Evolutionary conservation across 2,113 vertebrate species (phyloP).

Genomic region (Psilopogon haemacephalus): DNA sequence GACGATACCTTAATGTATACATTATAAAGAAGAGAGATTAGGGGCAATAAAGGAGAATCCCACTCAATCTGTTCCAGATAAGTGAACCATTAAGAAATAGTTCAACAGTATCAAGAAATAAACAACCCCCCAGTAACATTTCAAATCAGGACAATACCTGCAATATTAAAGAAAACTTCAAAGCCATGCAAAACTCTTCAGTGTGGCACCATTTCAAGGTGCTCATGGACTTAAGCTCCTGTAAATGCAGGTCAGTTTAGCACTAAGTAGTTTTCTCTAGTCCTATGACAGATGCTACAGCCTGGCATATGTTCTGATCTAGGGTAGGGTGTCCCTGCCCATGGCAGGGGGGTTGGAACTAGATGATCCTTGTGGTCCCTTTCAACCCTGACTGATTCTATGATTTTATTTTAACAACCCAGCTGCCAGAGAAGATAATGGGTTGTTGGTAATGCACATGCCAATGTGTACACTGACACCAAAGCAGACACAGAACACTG

Average conservation of each 20-base stretch:
- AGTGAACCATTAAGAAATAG: not conserved
- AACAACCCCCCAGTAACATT: not conserved
- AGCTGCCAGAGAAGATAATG: not conserved
- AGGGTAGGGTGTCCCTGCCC: too few relatives aligned
- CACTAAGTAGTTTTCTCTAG: not conserved
- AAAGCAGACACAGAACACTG: not conserved
- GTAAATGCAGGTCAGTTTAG: not conserved
- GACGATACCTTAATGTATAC: not conserved
- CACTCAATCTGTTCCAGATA: not conserved
- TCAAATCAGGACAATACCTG: not conserved
- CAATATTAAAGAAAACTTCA: not conserved
- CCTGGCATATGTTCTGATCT: not conserved
- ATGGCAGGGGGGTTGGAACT: too few relatives aligned
- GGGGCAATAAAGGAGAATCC: not conserved
- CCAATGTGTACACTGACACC: not conserved
- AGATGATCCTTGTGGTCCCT: too few relatives aligned
- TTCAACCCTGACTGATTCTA: too few relatives aligned
- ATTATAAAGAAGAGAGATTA: not conserved
- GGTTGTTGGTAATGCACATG: not conserved
- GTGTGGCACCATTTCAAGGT: not conserved
- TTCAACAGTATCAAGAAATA: not conserved
- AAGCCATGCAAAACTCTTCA: not conserved
- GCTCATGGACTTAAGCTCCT: not conserved
- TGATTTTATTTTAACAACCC: not conserved
- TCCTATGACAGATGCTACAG: not conserved